These are phyloP conservation scores for Oedothorax gibbosus DNA, from an alignment of 1,140 invertebrate genomes.

Conservation along the genomic window DNA sequence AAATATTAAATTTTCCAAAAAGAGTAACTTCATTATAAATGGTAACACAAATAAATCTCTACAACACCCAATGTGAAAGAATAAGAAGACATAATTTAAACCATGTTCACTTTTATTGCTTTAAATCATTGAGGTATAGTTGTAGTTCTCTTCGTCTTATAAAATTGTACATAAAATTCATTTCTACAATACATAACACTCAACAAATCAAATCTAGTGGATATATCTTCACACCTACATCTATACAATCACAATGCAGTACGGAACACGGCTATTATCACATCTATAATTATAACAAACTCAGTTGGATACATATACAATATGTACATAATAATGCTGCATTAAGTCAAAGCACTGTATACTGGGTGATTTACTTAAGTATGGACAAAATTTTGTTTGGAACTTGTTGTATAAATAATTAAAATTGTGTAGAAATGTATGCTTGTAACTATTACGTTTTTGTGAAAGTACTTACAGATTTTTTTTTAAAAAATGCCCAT, in stretches of 20 bases:
- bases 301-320: slow-evolving; percentile 51
- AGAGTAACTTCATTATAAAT: background rate
- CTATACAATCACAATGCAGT: slow-evolving; percentile 52
- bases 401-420: too few species aligned
- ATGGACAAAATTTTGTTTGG: too few species aligned
- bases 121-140: slow-evolving; percentile 61
- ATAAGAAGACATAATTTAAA: background rate
- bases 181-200: slow-evolving; percentile 57
- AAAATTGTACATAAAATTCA: slow-evolving; percentile 62
- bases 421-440: too few species aligned
- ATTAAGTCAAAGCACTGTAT: slow-evolving; percentile 55
- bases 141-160: slow-evolving; percentile 59
- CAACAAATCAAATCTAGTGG: slow-evolving; percentile 53
- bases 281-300: slow-evolving; percentile 42
- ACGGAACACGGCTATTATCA: slow-evolving; percentile 55
- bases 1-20: background rate
- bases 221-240: slow-evolving; percentile 42
- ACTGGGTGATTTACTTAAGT: too few species aligned
- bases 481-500: too few species aligned
- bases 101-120: slow-evolving; percentile 58
- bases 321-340: slow-evolving; percentile 50
- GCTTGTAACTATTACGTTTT: too few species aligned
- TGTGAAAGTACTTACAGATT: too few species aligned
- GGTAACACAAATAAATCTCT: background rate
- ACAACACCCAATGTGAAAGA: background rate